Conservation (phyloP, 35 echinoderm and acorn worm species). For the Patiria miniata region DNA sequence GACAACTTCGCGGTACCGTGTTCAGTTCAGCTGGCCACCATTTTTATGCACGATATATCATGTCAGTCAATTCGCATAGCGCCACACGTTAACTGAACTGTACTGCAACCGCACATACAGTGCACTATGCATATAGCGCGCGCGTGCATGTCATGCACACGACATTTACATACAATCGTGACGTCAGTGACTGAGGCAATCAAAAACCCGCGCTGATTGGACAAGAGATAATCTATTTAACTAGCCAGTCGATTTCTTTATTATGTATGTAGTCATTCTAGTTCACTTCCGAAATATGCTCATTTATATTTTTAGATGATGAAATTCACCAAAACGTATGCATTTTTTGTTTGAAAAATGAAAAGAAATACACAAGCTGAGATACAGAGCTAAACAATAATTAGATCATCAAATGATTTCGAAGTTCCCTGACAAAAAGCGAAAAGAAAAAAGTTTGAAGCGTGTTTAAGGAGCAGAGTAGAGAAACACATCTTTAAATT, state of each 20-base stretch:
- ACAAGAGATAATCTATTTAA: background rate
- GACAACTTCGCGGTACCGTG: slow-evolving; percentile 13
- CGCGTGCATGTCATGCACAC: slow-evolving; percentile 21
- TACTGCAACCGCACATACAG: background rate
- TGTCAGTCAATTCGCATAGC: background rate
- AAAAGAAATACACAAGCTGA: too few relatives aligned
- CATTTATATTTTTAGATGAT: too few relatives aligned
- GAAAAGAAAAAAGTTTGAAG: too few relatives aligned
- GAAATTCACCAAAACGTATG: too few relatives aligned
- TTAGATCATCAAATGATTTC: too few relatives aligned
- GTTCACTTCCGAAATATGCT: too few relatives aligned
- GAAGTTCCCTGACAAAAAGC: too few relatives aligned
- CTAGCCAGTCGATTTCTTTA: background rate
- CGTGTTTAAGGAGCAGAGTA: too few relatives aligned
- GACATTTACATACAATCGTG: slow-evolving; percentile 44
- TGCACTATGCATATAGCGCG: slow-evolving; percentile 2
- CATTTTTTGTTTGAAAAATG: too few relatives aligned
- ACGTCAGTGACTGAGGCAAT: slow-evolving; percentile 26
- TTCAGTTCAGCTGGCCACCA: background rate
- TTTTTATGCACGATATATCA: slow-evolving; percentile 33
- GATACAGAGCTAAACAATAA: too few relatives aligned
- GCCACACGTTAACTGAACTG: background rate
- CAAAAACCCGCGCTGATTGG: background rate
- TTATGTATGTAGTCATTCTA: background rate
- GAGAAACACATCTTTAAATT: too few relatives aligned